These are phyloP conservation scores for Mellilla xanthometata DNA, from an alignment of 2,888 invertebrate species.

Conservation along the genomic window DNA sequence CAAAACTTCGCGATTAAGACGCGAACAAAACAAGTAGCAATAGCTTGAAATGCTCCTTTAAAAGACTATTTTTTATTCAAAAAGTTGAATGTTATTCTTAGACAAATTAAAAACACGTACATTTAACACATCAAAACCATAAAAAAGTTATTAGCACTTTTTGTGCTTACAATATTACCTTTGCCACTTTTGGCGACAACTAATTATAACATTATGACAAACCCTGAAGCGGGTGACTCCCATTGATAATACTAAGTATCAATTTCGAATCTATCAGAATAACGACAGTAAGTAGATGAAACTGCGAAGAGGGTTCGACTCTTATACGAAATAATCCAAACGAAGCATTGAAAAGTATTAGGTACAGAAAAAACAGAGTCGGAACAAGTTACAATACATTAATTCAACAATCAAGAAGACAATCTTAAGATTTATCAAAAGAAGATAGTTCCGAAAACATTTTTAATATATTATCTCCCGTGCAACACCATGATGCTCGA, in stretches of 20 bases:
- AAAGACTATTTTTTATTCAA: neutral
- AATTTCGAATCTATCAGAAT: conserved; percentile 80
- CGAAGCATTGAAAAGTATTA: too few relatives aligned
- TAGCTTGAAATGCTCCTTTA: neutral
- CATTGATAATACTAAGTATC: conserved; percentile 65
- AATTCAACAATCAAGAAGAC: conserved; percentile 2
- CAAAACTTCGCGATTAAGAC: too few relatives aligned
- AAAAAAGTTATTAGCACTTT: conserved; percentile 59
- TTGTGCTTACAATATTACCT: conserved; percentile 61
- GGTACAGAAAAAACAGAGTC: too few relatives aligned
- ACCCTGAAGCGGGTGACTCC: conserved; percentile 47
- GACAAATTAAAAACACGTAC: conserved; percentile 37
- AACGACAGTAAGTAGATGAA: conserved; percentile 36
- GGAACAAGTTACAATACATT: too few relatives aligned
- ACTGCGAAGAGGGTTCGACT: too few relatives aligned
- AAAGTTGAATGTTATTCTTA: conserved; percentile 12
- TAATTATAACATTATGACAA: conserved; percentile 46
- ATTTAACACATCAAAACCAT: conserved; percentile 61
- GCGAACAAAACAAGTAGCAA: too few relatives aligned
- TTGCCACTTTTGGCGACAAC: conserved; percentile 53
- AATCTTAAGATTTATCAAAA: too few relatives aligned
- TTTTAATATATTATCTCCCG: too few relatives aligned
- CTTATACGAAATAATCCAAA: too few relatives aligned
- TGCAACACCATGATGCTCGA: conserved; percentile 5
- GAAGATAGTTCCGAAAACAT: too few relatives aligned